These are phyloP conservation scores for Orthosia incerta DNA, from an alignment of 2,888 invertebrate genomes.

Conservation along the genomic window DNA sequence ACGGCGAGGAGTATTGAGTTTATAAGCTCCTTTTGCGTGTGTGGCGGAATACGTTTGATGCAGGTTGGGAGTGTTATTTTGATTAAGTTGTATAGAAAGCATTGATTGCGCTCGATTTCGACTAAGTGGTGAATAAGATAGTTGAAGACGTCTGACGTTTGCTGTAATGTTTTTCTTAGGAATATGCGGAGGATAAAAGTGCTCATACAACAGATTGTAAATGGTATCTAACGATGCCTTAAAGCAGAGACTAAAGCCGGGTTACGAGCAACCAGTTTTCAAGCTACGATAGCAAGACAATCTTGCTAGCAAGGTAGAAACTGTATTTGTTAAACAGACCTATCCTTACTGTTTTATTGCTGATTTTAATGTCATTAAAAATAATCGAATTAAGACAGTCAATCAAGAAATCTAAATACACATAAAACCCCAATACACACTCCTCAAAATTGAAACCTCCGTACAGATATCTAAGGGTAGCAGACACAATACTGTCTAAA, in stretches of 20 bases:
- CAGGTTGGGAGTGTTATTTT: constrained; percentile 47
- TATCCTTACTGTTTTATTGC: no score
- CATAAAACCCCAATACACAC: constrained; percentile 8
- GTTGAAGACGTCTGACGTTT: background rate
- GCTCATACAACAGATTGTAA: background rate
- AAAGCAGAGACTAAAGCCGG: constrained; percentile 60
- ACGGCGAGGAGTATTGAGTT: constrained; percentile 55
- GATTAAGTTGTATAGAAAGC: constrained; percentile 41
- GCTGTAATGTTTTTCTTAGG: background rate
- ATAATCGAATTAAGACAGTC: no score
- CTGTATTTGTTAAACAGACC: no score
- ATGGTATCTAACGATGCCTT: background rate
- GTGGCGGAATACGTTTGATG: constrained; percentile 28
- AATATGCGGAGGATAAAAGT: background rate
- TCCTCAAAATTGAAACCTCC: constrained; percentile 32
- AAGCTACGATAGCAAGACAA: background rate
- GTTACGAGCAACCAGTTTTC: background rate
- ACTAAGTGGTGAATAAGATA: background rate
- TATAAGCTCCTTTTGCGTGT: constrained; percentile 57
- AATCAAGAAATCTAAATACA: background rate
- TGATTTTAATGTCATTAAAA: no score
- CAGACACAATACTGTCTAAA: constrained; percentile 61
- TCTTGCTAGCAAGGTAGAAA: no score
- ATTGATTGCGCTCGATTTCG: constrained; percentile 26
- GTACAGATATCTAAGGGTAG: constrained; percentile 55